phyloP scores from a whole-genome alignment of 2,888 invertebrate genomes.

The Clunio marinus region DNA sequence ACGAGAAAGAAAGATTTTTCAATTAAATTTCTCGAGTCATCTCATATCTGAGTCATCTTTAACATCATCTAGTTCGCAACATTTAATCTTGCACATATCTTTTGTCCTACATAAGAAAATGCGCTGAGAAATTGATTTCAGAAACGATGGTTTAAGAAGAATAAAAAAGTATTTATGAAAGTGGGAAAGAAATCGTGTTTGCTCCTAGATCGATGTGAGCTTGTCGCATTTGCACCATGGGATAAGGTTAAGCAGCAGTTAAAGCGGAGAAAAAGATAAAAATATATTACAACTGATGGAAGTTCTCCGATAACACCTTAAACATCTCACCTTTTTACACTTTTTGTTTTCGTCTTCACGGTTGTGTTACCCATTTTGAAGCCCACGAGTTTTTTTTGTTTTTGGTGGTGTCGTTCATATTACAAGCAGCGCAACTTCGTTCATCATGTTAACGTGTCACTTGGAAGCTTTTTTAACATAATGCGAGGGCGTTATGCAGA shows the following conservation, averaged over 20 bases:
- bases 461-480: neutral
- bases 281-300: conserved; percentile 28
- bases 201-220: neutral
- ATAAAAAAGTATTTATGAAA: neutral
- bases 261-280: neutral
- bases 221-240: neutral
- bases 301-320: conserved; percentile 23
- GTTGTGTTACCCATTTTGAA: neutral
- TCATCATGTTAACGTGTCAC: neutral
- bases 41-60: no score
- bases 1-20: no score
- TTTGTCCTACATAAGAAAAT: neutral
- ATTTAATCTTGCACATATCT: no score
- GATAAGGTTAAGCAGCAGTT: conserved; percentile 5
- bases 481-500: no score
- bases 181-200: conserved; percentile 11
- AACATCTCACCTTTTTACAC: conserved; percentile 36
- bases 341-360: neutral
- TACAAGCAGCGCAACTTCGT: neutral
- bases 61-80: no score
- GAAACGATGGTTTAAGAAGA: neutral
- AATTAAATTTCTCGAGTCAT: no score
- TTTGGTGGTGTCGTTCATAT: conserved; percentile 16
- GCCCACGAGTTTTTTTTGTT: conserved; percentile 19
- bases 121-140: neutral